Percentiles rank a stretch among this genome's conserved stretches.
Evolutionary conservation across 1,140 invertebrate species (phyloP).

Genomic region (Philotrypesis tridentata): DNA sequence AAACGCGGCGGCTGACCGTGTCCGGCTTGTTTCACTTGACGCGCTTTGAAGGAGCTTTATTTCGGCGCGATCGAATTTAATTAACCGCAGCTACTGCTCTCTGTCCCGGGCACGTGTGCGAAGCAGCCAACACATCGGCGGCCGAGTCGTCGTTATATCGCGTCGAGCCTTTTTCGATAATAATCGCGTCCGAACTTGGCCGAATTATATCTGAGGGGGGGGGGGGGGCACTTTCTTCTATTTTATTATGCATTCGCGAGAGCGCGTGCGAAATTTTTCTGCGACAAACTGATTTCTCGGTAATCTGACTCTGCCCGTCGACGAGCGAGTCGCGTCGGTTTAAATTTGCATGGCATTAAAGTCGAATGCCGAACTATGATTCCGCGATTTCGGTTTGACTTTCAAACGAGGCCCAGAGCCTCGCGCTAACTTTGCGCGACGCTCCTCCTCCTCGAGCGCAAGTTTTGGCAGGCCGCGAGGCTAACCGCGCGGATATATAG

Average conservation of each 20-base stretch:
- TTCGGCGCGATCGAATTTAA: background rate
- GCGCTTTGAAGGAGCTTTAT: background rate
- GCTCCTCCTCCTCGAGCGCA: background rate
- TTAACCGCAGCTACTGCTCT: too few relatives aligned
- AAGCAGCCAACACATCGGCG: too few relatives aligned
- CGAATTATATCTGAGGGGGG: too few relatives aligned
- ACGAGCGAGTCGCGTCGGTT: background rate
- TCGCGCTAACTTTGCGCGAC: background rate
- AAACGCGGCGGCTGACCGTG: background rate
- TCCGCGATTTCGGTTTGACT: background rate
- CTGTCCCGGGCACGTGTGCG: too few relatives aligned
- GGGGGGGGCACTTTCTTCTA: too few relatives aligned
- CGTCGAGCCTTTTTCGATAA: background rate
- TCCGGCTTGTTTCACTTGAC: background rate
- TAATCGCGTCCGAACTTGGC: background rate
- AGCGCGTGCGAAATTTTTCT: background rate
- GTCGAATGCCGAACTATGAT: background rate
- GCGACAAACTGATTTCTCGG: background rate
- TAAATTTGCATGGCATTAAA: background rate
- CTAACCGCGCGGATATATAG: too few relatives aligned
- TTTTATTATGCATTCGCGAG: background rate
- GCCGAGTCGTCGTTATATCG: too few relatives aligned
- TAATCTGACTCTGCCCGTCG: background rate
- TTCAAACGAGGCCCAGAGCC: background rate
- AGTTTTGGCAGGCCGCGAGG: background rate